Evolutionary conservation across 2,113 vertebrate genomes (phyloP).

Genomic region (Hirundichthys speculiger): DNA sequence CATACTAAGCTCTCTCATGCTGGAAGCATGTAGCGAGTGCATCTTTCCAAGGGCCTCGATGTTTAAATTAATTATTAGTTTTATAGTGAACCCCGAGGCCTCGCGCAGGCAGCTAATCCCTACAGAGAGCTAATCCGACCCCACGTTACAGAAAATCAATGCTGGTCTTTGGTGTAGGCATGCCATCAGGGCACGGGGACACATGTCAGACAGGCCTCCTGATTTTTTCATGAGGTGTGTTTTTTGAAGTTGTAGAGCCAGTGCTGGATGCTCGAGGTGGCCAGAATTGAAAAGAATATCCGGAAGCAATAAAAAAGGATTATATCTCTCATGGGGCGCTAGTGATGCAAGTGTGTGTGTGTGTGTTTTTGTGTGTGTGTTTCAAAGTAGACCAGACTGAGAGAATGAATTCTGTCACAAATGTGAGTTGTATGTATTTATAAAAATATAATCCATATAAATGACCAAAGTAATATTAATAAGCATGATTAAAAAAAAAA

Average conservation of each 20-base stretch:
- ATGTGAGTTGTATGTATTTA: background rate
- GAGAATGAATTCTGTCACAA: constrained; percentile 7
- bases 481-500: background rate
- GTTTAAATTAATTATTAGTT: constrained; percentile 92
- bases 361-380: constrained; percentile 48
- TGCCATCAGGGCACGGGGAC: constrained; percentile 85
- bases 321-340: constrained; percentile 59
- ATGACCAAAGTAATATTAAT: background rate
- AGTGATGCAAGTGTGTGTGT: constrained; percentile 58
- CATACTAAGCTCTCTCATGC: constrained; percentile 56
- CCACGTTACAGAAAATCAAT: constrained; percentile 88
- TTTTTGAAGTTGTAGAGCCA: constrained; percentile 80
- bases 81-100: constrained; percentile 84
- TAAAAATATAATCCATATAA: background rate
- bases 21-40: constrained; percentile 70
- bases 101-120: constrained; percentile 85
- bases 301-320: constrained; percentile 66
- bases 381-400: constrained; percentile 28
- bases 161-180: constrained; percentile 80
- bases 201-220: constrained; percentile 84
- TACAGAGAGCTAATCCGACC: constrained; percentile 86
- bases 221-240: constrained; percentile 81
- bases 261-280: constrained; percentile 79
- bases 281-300: constrained; percentile 82
- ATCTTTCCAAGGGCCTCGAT: constrained; percentile 78